These are phyloP conservation scores for Chrysina gloriosa DNA, from an alignment of 2,888 invertebrate species.

Conservation along the genomic window DNA sequence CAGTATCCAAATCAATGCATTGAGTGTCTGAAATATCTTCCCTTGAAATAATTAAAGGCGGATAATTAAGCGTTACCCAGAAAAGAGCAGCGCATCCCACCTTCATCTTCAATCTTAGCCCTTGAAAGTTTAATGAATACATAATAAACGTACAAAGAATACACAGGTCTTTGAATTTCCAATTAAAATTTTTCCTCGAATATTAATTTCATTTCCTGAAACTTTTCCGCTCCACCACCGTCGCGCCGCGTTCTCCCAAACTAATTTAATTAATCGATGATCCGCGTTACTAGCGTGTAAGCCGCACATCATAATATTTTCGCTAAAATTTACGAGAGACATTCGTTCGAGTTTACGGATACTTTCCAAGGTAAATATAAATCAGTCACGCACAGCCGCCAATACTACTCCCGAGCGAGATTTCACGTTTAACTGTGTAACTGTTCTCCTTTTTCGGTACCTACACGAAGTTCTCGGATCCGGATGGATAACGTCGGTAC, in stretches of 20 bases:
- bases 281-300: not conserved
- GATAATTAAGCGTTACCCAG: no score
- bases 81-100: no score
- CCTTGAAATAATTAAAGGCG: no score
- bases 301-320: conserved; percentile 13
- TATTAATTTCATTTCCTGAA: not conserved
- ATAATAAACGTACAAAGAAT: not conserved
- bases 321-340: not conserved
- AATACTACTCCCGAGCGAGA: conserved; percentile 11
- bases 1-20: no score
- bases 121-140: not conserved
- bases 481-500: no score
- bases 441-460: not conserved
- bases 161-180: no score
- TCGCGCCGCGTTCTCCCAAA: not conserved
- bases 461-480: not conserved
- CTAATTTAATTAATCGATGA: not conserved
- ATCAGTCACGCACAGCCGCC: conserved; percentile 10
- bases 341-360: conserved; percentile 8
- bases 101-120: not conserved
- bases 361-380: conserved; percentile 14
- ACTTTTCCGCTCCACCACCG: no score
- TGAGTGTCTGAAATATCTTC: no score
- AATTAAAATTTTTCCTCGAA: not conserved
- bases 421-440: conserved; percentile 1